Evolutionary conservation across 2,888 invertebrate genomes (phyloP).

Genomic region (Seira sanloemensis): DNA sequence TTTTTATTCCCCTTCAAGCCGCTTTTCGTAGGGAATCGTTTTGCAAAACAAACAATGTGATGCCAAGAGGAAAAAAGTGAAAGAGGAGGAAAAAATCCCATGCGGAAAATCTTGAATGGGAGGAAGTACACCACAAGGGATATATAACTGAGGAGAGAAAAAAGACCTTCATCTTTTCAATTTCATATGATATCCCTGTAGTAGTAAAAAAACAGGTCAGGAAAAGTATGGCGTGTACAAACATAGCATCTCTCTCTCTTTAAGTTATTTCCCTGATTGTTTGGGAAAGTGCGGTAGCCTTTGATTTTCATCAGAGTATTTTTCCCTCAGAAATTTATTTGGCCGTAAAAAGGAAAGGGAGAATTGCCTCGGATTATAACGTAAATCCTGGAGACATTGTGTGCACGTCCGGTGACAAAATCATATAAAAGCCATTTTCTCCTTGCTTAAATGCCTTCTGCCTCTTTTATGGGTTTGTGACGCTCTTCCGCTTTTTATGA

Average conservation of each 20-base stretch:
- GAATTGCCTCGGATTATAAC: background rate
- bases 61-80: background rate
- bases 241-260: too few species aligned
- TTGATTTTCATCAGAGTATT: background rate
- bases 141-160: background rate
- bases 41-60: background rate
- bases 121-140: background rate
- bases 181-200: background rate
- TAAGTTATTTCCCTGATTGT: background rate
- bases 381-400: background rate
- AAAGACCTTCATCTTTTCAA: background rate
- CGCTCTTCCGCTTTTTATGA: too few species aligned
- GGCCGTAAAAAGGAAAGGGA: background rate
- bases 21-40: background rate
- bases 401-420: too few species aligned
- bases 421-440: too few species aligned
- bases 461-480: too few species aligned
- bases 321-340: background rate
- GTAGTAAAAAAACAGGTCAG: background rate
- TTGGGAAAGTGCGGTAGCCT: background rate
- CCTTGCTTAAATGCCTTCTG: too few species aligned
- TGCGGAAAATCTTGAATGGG: background rate
- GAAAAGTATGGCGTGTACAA: background rate
- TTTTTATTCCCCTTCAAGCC: background rate
- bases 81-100: background rate